Conservation (phyloP, 2,113 vertebrate species). For the Triplophysa tibetana region DNA sequence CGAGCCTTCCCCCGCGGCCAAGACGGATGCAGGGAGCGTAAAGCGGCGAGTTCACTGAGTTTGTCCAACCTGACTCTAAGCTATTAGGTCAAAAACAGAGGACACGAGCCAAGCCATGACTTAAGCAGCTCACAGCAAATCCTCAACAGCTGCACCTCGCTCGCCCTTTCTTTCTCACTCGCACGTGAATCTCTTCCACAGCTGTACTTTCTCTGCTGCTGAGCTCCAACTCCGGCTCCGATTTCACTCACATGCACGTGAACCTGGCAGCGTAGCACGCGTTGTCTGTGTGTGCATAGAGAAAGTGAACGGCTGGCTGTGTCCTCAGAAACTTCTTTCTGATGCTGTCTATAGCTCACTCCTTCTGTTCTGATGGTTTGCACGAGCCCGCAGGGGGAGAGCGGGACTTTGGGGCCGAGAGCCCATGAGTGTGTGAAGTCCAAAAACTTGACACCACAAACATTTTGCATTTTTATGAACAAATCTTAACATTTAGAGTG, state of each 20-base stretch:
- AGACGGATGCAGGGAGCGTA: slow-evolving; percentile 42
- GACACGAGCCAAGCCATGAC: slow-evolving; percentile 66
- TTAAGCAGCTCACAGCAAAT: slow-evolving; percentile 73
- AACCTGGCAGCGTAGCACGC: slow-evolving; percentile 42
- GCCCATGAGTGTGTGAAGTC: slow-evolving; percentile 7
- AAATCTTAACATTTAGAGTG: no score
- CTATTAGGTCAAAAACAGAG: slow-evolving; percentile 69
- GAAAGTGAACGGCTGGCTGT: background rate
- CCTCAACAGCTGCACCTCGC: slow-evolving; percentile 73
- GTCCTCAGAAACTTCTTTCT: slow-evolving; percentile 13
- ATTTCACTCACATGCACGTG: slow-evolving; percentile 57
- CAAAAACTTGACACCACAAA: no score
- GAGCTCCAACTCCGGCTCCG: slow-evolving; percentile 57
- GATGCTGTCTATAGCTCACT: slow-evolving; percentile 18
- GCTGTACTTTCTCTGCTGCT: slow-evolving; percentile 64
- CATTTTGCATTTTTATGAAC: no score
- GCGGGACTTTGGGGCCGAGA: slow-evolving; percentile 6
- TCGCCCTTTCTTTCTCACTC: slow-evolving; percentile 37
- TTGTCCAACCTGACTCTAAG: slow-evolving; percentile 71
- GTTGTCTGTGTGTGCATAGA: slow-evolving; percentile 26
- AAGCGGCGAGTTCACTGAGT: slow-evolving; percentile 66
- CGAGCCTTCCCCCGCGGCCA: slow-evolving; percentile 36
- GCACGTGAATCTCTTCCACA: slow-evolving; percentile 64
- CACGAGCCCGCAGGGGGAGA: slow-evolving; percentile 15
- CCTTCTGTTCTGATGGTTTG: slow-evolving; percentile 13